Evolutionary conservation across 2,797 vertebrate genomes (phyloP).

Genomic region (Pseudochirops cupreus): DNA sequence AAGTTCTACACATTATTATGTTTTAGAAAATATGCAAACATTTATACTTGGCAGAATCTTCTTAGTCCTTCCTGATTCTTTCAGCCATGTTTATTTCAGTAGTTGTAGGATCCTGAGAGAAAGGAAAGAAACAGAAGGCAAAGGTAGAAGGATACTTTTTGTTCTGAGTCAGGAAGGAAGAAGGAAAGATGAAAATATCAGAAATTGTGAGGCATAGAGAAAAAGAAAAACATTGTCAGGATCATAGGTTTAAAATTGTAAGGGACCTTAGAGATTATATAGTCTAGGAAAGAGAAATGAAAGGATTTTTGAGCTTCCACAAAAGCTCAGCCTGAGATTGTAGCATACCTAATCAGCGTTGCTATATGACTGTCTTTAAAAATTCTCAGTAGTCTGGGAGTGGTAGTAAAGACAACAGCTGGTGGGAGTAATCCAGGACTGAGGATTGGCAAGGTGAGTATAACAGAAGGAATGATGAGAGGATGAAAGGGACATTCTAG

Average conservation of each 20-base stretch:
- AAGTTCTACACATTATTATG: not conserved
- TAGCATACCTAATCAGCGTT: not conserved
- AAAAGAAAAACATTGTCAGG: not conserved
- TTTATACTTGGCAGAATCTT: not conserved
- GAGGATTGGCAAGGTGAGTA: not conserved
- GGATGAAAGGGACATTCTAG: not conserved
- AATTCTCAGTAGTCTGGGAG: not conserved
- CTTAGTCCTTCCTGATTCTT: not conserved
- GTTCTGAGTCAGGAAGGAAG: conserved; percentile 16
- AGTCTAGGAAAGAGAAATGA: not conserved
- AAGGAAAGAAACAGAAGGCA: not conserved
- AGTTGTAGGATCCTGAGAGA: conserved; percentile 2
- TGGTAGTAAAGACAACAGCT: not conserved
- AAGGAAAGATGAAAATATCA: not conserved
- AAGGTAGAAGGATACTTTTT: not conserved
- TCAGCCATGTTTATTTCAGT: not conserved
- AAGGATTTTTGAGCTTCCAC: not conserved
- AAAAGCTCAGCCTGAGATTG: not conserved
- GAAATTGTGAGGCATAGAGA: not conserved
- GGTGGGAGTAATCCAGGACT: not conserved
- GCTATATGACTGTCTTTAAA: not conserved
- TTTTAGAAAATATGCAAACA: not conserved
- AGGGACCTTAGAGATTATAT: not conserved
- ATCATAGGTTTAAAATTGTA: not conserved
- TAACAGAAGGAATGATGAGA: not conserved